Conservation (phyloP, 2,113 vertebrate species). For the Scopus umbretta region DNA sequence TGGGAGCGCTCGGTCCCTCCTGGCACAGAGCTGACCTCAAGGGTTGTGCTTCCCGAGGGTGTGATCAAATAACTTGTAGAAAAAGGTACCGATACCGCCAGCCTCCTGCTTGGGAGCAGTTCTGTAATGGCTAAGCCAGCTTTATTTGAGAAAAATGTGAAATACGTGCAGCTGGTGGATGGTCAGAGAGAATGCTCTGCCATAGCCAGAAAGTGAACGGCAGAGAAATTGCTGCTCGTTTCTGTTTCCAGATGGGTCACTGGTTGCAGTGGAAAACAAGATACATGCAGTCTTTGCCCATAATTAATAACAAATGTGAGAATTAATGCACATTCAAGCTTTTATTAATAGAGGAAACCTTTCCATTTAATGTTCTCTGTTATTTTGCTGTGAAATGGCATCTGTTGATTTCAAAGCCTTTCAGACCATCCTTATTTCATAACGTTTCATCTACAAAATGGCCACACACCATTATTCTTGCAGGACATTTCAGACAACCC, state of each 20-base stretch:
- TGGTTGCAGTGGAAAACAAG: neutral
- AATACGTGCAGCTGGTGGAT: neutral
- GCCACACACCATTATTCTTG: neutral
- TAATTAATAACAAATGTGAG: neutral
- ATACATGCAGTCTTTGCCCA: neutral
- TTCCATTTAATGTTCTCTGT: neutral
- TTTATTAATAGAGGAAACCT: neutral
- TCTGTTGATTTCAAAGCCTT: neutral
- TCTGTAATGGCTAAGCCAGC: neutral
- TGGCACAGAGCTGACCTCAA: neutral
- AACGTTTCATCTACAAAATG: neutral
- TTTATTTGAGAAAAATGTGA: neutral
- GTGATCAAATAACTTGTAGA: accelerated
- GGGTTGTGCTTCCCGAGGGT: accelerated
- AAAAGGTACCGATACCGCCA: neutral
- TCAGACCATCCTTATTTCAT: neutral
- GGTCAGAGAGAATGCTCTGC: neutral
- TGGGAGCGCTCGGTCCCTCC: neutral
- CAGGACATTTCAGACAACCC: neutral
- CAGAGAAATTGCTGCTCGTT: neutral
- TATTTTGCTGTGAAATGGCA: neutral
- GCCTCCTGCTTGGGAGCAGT: neutral
- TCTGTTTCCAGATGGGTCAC: neutral
- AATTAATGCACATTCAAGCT: neutral
- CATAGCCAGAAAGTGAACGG: neutral